phyloP scores from a whole-genome alignment of 92 coral and sea anemone species.

The Phenganax stokvisi region DNA sequence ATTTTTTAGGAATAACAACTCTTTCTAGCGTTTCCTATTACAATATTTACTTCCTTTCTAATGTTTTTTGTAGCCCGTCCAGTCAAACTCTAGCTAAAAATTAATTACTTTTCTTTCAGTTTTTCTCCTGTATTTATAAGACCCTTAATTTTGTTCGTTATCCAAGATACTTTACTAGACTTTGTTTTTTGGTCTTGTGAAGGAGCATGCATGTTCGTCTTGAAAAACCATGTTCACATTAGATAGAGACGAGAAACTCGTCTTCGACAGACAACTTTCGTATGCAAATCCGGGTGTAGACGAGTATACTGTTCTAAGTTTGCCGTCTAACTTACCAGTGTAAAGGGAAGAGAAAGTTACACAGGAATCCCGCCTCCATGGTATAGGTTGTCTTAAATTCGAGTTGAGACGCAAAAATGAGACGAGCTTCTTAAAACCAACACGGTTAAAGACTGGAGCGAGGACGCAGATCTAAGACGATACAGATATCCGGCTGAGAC shows the following conservation, averaged over 20 bases:
- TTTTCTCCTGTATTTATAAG: no score
- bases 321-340: background rate
- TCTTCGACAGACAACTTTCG: background rate
- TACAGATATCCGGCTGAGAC: no score
- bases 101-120: no score
- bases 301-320: background rate
- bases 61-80: no score
- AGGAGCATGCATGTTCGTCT: no score
- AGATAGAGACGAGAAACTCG: slow-evolving; percentile 3
- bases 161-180: no score
- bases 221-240: slow-evolving; percentile 5
- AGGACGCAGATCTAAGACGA: background rate
- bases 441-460: slow-evolving; percentile 20
- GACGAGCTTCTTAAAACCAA: slow-evolving; percentile 10
- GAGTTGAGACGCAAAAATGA: slow-evolving; percentile 3
- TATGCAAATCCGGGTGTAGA: background rate
- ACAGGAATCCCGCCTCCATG: background rate
- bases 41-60: no score
- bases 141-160: no score
- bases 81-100: no score
- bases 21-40: no score
- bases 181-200: no score
- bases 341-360: background rate
- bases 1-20: no score
- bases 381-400: slow-evolving; percentile 18